phyloP scores from a whole-genome alignment of 1,140 invertebrate species.

The Drosophila nasuta region DNA sequence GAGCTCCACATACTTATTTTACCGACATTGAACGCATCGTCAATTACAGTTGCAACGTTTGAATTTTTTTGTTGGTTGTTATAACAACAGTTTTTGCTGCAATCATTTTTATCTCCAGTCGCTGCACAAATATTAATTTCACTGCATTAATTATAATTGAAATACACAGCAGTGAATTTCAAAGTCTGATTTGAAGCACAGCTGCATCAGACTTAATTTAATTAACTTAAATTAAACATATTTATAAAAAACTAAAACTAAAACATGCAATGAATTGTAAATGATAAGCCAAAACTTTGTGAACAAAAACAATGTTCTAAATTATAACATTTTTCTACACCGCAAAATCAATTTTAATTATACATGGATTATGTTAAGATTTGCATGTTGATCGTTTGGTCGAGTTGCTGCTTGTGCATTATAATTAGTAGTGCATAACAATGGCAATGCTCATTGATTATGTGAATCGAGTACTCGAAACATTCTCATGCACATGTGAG shows the following conservation, averaged over 20 bases:
- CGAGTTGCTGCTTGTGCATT: not conserved
- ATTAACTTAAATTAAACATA: not conserved
- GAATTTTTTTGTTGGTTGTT: not conserved
- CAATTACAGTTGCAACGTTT: not conserved
- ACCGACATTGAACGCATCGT: not conserved
- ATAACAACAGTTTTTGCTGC: not conserved
- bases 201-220: not conserved
- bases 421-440: not conserved
- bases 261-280: not conserved
- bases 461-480: not conserved
- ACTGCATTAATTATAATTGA: not conserved
- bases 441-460: not conserved
- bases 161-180: not conserved
- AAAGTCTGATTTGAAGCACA: not conserved
- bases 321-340: not conserved
- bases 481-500: not conserved
- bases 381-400: conserved; percentile 8
- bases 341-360: not conserved
- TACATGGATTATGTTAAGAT: not conserved
- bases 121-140: conserved; percentile 5
- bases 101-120: conserved; percentile 3
- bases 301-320: too few species aligned
- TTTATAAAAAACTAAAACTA: too few species aligned
- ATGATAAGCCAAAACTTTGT: too few species aligned
- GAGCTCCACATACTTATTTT: conserved; percentile 3